Conservation (phyloP, 2,888 invertebrate species). For the Sylvicola fuscatus region DNA sequence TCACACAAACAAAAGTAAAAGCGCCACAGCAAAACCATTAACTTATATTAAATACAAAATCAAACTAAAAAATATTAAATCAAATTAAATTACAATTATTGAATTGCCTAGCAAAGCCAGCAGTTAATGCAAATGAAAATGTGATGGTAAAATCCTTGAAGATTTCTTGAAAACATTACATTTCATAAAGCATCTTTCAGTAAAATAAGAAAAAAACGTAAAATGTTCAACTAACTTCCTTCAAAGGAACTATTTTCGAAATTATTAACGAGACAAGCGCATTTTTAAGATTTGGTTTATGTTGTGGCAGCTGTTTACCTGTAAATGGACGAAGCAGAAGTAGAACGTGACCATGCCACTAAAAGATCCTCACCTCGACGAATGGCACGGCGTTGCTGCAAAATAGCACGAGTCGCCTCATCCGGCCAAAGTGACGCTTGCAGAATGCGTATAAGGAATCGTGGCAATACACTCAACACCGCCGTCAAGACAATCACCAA, state of each 20-base stretch:
- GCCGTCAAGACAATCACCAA: slow-evolving; percentile 54
- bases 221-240: too few relatives aligned
- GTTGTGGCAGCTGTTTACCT: slow-evolving; percentile 23
- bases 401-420: slow-evolving; percentile 48
- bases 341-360: slow-evolving; percentile 38
- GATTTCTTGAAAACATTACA: too few relatives aligned
- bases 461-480: slow-evolving; percentile 60
- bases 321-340: slow-evolving; percentile 36
- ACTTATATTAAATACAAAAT: neutral
- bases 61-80: slow-evolving; percentile 1
- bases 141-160: too few relatives aligned
- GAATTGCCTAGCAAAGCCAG: too few relatives aligned
- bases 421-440: slow-evolving; percentile 51
- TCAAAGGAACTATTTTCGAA: too few relatives aligned
- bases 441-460: slow-evolving; percentile 54
- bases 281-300: too few relatives aligned
- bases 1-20: slow-evolving; percentile 2
- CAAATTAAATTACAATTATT: too few relatives aligned
- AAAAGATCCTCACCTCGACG: slow-evolving; percentile 39
- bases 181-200: too few relatives aligned
- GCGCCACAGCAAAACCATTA: slow-evolving; percentile 2
- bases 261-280: too few relatives aligned
- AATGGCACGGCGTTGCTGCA: slow-evolving; percentile 33
- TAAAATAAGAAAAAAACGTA: too few relatives aligned
- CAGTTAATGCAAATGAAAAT: too few relatives aligned